Percentiles rank a stretch among this genome's conserved stretches.
These are phyloP conservation scores for Nansenia antarctica DNA, from an alignment of 2,113 vertebrate species.

Conservation along the genomic window DNA sequence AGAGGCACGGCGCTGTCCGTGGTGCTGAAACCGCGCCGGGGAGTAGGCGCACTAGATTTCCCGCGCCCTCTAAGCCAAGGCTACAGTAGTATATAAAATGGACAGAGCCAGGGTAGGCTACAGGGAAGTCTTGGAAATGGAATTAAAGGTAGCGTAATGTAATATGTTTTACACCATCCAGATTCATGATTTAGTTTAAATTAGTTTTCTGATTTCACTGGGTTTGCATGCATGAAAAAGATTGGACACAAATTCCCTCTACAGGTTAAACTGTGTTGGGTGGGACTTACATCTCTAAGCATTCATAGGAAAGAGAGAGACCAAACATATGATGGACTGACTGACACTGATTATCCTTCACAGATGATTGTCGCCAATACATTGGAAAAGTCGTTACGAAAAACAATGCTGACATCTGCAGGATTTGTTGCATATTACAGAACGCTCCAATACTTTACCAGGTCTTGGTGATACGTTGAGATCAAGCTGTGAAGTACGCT, in stretches of 20 bases:
- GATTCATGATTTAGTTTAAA: neutral
- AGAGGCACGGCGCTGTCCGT: conserved; percentile 55
- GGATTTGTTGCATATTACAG: neutral
- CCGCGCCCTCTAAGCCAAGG: neutral
- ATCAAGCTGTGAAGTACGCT: too few species aligned
- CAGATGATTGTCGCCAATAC: neutral
- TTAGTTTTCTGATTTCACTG: neutral
- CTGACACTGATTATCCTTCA: neutral
- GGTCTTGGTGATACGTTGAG: too few species aligned
- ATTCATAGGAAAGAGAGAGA: too few species aligned
- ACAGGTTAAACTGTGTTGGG: too few species aligned
- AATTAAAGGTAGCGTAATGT: neutral
- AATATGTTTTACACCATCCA: neutral
- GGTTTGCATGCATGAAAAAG: too few species aligned
- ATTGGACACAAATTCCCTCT: too few species aligned
- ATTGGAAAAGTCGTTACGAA: neutral
- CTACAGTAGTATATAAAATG: neutral
- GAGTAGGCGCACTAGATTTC: neutral
- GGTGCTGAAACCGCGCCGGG: conserved; percentile 58
- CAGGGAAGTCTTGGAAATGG: neutral
- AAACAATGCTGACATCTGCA: neutral
- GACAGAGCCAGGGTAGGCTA: neutral
- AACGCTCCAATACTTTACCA: too few species aligned
- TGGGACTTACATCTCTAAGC: too few species aligned
- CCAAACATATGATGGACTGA: too few species aligned